Percentiles rank a stretch among this genome's conserved stretches.
These are phyloP conservation scores for Acanthosoma haemorrhoidale DNA, from an alignment of 2,888 invertebrate genomes.

Conservation along the genomic window DNA sequence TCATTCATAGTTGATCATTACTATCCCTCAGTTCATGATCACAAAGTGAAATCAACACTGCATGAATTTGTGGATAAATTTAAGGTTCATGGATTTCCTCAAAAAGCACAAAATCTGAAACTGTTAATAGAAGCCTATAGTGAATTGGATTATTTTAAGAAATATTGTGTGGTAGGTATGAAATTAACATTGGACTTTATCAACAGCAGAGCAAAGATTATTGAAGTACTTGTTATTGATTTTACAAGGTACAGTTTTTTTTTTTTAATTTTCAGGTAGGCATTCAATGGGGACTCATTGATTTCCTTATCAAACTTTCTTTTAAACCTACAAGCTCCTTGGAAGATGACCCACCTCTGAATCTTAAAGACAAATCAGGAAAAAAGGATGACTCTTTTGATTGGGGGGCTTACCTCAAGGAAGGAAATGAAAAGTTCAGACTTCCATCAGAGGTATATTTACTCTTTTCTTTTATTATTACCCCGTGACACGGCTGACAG, in stretches of 20 bases:
- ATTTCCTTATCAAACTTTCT: slow-evolving; percentile 34
- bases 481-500: no score
- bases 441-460: slow-evolving; percentile 31
- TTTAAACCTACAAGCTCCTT: slow-evolving; percentile 31
- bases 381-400: slow-evolving; percentile 24
- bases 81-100: slow-evolving; percentile 35
- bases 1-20: slow-evolving; percentile 29
- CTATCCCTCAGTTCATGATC: slow-evolving; percentile 33
- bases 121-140: slow-evolving; percentile 29
- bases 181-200: not conserved
- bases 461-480: no score
- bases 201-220: not conserved
- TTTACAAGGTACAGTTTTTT: not conserved
- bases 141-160: slow-evolving; percentile 33
- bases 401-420: slow-evolving; percentile 35
- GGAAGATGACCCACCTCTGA: slow-evolving; percentile 33
- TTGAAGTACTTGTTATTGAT: not conserved
- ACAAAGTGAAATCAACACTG: slow-evolving; percentile 23
- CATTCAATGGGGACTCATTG: slow-evolving; percentile 34
- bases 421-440: slow-evolving; percentile 37
- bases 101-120: slow-evolving; percentile 35
- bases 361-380: not conserved
- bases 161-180: slow-evolving; percentile 3
- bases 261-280: slow-evolving; percentile 19
- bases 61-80: slow-evolving; percentile 35